A percentile compares a stretch with the other conserved stretches of the same genome.
phyloP scores from a whole-genome alignment of 2,113 vertebrate species.

The Shinisaurus crocodilurus region DNA sequence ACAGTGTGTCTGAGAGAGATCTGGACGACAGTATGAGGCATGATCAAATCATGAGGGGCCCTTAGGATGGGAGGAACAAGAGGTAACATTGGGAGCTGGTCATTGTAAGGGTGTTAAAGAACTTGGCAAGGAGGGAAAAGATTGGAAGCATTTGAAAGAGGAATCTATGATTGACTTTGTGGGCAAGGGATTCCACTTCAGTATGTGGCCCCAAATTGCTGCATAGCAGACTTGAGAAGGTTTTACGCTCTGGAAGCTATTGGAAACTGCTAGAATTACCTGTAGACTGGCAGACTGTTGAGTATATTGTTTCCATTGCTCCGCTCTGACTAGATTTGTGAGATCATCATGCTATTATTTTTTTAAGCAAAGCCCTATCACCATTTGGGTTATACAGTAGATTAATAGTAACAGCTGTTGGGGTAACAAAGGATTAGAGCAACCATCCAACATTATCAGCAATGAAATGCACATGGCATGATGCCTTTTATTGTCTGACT shows the following conservation, averaged over 20 bases:
- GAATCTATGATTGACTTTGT: not conserved
- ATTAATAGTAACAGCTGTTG: constrained; percentile 66
- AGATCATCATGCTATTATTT: constrained; percentile 14
- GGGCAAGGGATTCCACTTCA: not conserved
- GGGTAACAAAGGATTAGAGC: constrained; percentile 52
- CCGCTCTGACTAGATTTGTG: not conserved
- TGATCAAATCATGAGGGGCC: not conserved
- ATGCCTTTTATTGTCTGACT: constrained; percentile 47
- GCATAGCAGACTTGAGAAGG: constrained; percentile 1
- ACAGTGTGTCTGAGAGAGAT: not conserved
- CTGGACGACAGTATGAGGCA: not conserved
- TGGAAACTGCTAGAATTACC: not conserved
- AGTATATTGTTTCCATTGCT: constrained; percentile 6
- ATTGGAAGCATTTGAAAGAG: not conserved
- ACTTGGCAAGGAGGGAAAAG: not conserved
- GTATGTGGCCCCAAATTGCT: not conserved
- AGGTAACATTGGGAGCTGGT: not conserved
- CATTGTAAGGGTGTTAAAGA: not conserved
- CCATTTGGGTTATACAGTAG: constrained; percentile 40
- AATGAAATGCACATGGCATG: constrained; percentile 59
- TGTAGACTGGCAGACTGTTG: constrained; percentile 4
- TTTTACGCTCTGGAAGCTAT: not conserved
- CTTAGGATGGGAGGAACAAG: not conserved
- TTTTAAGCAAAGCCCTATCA: constrained; percentile 45
- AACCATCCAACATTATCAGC: constrained; percentile 51